Evolutionary conservation across 2,797 vertebrate species (phyloP), one percentile per base, ranked within the genome.

Genomic region (Melanogrammus aeglefinus): DNA sequence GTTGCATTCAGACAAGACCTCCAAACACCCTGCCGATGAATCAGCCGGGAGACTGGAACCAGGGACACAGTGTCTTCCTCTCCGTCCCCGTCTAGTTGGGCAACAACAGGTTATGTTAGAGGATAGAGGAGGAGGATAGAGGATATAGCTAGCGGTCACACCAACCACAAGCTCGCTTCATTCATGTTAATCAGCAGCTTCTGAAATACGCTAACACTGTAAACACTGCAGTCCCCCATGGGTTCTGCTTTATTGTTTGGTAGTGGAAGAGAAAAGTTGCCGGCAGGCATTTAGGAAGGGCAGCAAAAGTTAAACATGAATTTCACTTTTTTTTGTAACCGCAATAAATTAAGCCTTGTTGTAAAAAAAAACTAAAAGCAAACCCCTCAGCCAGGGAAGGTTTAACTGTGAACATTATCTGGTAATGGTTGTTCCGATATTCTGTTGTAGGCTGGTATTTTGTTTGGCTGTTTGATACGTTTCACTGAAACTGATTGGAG

Each of bases 181-280:
- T 27, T 69, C n/a, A 69, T 27, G 63, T 24, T 27, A 69, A 69
- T 69, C 63, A 69, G 24, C 63, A 69, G 63, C 63, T 69, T 69
- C 24, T 27, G 24, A 69, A 69, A 4, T 13, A 27, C n/a, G 4
- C 63, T 36, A 36, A 36, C 7, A 36, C 63, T 69, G 63, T 27
- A 27, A 69, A 27, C 63, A 10, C 63, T 27, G 14, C n/a, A 16
- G 63, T 69, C 63, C 63, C 63, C 13, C n/a, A n/a, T 27, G 63
- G 12, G 24, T 7, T 69, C 63, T 8, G 12, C n/a, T 69, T 27
- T 27, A 69, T 12, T 12, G 63, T 69, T 27, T 27, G 2, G 63
- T 18, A 69, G 63, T 2, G 24, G 63, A 69, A 4, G n/a, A 27
- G 63, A 27, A 69, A 69, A 27, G 63, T 27, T 69, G 63, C 63